phyloP scores from a whole-genome alignment of 1,140 invertebrate genomes.

The Drosophila chauvacae region DNA sequence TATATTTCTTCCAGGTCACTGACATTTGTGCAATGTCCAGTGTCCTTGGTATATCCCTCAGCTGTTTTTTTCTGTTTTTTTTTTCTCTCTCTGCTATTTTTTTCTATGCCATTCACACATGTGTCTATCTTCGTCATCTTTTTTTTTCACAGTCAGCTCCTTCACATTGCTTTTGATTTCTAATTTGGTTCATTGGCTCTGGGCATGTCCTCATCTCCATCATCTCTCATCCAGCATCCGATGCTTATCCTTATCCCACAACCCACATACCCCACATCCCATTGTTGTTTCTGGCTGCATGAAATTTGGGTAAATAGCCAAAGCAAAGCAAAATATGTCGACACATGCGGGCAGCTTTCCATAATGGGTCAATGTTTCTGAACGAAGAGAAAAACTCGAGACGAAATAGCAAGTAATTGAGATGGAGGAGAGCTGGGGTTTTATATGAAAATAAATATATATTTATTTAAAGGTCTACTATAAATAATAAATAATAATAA shows the following conservation, averaged over 20 bases:
- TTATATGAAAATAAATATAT: neutral
- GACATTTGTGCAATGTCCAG: conserved; percentile 62
- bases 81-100: too few species aligned
- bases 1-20: conserved; percentile 77
- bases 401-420: neutral
- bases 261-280: neutral
- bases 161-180: conserved; percentile 60
- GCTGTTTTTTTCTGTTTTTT: neutral
- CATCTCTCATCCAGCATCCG: neutral
- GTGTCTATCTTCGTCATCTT: conserved; percentile 36
- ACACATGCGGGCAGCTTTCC: conserved; percentile 62
- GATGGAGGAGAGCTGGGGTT: neutral
- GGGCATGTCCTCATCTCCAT: conserved; percentile 11
- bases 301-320: conserved; percentile 75
- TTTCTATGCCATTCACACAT: conserved; percentile 18
- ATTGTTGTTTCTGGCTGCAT: conserved; percentile 57
- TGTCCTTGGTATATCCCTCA: conserved; percentile 19
- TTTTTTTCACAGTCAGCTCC: conserved; percentile 14
- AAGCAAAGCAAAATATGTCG: conserved; percentile 62
- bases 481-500: too few species aligned
- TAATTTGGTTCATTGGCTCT: conserved; percentile 74
- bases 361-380: conserved; percentile 18
- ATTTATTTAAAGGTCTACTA: too few species aligned
- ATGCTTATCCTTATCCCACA: neutral
- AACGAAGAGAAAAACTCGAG: neutral